Evolutionary conservation across 2,797 vertebrate species (phyloP), one percentile per base, ranked within the genome.

Genomic region (Leontocebus nigricollis): DNA sequence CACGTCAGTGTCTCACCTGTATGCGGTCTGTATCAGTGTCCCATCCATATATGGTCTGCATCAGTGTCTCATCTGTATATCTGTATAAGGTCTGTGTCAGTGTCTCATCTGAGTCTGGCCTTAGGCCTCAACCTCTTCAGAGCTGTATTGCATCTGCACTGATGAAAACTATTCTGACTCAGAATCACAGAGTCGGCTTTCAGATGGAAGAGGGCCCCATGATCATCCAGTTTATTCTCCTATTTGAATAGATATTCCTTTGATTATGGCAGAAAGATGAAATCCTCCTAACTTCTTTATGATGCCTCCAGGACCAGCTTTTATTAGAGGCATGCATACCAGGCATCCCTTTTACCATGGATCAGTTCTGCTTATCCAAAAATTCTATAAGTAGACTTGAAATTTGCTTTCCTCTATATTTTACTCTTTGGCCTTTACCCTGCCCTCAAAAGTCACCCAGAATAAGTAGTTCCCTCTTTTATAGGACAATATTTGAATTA

Each of bases 21-120:
- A 64, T 64, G 7, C 3, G 4, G 30, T 64, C 30, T 33, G 30
- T 4, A 64, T 33, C 61, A 33, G 30, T 64, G 30, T 33, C 61
- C 30, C 61, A 33, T 64, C 59, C 0, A 1, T 17, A 33, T 33
- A 33, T 1, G 12, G 13, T 61, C 59, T 2, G 2, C 4, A 27
- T 27, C 26, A 59, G 26, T 11, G 24, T 27, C 26, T 5, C 57
- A 27, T 27, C 57, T 1, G 14, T 50, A 50, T 50, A 50, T 48
- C 46, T 52, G 12, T 30, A 61, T 30, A 61, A 2, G 5, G 27
- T 61, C 27, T 30, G 5, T 6, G 12, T 61, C 5, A 72, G 36
- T 7, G 67, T 79, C 67, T 52, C 39, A 10, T 17, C 6, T 15
- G 26, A 12, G 39, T 61, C n/a, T 61, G 57, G 46, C 33, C 7